Percentiles rank a stretch among this genome's conserved stretches.
Conservation (phyloP, 37 sponge, comb jelly and placozoan species). For the Mnemiopsis leidyi region DNA sequence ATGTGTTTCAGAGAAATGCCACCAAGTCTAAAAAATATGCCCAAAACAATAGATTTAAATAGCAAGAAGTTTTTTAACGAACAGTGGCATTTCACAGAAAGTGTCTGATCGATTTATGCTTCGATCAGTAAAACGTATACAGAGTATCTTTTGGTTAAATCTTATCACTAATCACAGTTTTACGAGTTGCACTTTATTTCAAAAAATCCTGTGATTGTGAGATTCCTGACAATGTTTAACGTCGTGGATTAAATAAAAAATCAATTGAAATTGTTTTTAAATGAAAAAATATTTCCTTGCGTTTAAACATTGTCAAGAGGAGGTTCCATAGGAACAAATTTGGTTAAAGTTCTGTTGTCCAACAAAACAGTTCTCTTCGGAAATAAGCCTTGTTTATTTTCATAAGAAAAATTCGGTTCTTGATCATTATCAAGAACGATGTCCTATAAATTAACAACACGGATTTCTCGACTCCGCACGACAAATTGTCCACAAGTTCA, state of each 20-base stretch:
- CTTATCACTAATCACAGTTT: not conserved
- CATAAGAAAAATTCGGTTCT: not conserved
- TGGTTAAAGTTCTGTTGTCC: constrained; percentile 3
- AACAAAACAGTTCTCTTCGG: constrained; percentile 19
- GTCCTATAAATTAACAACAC: not conserved
- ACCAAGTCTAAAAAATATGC: not conserved
- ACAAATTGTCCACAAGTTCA: not conserved
- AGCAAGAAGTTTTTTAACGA: too few relatives aligned
- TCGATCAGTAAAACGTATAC: not conserved
- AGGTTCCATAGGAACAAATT: constrained; percentile 56
- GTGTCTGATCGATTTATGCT: not conserved
- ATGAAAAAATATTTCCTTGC: not conserved
- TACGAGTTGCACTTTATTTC: not conserved
- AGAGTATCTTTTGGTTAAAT: not conserved
- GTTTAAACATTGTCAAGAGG: not conserved
- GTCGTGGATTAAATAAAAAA: not conserved
- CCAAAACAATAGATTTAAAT: too few relatives aligned
- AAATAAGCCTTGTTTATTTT: not conserved
- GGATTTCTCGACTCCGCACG: not conserved
- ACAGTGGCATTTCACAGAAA: not conserved
- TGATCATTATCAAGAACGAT: not conserved
- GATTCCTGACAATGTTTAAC: not conserved
- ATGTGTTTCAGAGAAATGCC: not conserved
- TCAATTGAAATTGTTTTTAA: not conserved
- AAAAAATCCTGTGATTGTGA: not conserved